A percentile compares a stretch with the other conserved stretches of the same genome.
phyloP scores from a whole-genome alignment of 2,888 invertebrate genomes.

The Lycaena phlaeas region DNA sequence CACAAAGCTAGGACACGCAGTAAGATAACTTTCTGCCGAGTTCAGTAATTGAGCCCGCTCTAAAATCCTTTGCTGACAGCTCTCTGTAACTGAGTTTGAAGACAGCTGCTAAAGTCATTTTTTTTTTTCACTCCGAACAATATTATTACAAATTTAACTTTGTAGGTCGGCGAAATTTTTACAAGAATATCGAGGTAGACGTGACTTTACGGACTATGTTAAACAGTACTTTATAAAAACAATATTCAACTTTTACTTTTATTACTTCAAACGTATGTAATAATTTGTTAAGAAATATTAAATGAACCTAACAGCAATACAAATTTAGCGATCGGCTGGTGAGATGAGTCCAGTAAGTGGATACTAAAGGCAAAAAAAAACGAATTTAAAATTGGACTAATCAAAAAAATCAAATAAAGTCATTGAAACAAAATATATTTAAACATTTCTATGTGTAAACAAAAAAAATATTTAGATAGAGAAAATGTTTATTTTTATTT shows the following conservation, averaged over 20 bases:
- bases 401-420: too few relatives aligned
- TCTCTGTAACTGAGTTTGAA: conserved; percentile 42
- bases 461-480: too few relatives aligned
- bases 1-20: background rate
- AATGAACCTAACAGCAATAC: too few relatives aligned
- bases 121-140: conserved; percentile 32
- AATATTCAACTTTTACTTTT: conserved; percentile 13
- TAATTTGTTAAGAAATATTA: too few relatives aligned
- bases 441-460: too few relatives aligned
- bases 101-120: conserved; percentile 40
- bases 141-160: conserved; percentile 44
- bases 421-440: too few relatives aligned
- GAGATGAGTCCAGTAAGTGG: too few relatives aligned
- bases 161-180: conserved; percentile 27
- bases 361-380: too few relatives aligned
- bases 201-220: conserved; percentile 5
- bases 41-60: conserved; percentile 46
- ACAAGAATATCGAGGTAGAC: conserved; percentile 20
- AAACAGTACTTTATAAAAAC: conserved; percentile 18
- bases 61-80: conserved; percentile 49
- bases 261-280: too few relatives aligned
- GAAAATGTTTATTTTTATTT: too few relatives aligned
- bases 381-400: too few relatives aligned
- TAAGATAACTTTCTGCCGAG: conserved; percentile 2
- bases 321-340: too few relatives aligned